Base-by-base conservation (phyloP, 2,797 vertebrate species). In the Spatula clypeata region DNA sequence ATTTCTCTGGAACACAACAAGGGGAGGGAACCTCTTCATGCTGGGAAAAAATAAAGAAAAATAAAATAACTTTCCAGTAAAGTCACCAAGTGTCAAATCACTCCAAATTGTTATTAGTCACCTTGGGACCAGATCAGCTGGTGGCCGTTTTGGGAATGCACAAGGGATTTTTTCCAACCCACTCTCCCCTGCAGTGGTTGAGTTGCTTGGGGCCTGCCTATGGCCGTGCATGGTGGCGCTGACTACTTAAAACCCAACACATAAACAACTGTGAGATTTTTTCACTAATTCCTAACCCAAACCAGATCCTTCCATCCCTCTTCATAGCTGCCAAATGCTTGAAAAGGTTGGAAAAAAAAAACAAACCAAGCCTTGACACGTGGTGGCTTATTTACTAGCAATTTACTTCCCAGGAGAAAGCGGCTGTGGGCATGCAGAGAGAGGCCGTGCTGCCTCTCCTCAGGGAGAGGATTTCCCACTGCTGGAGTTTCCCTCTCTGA, bases 41-140 rank as follows among this genome's bases (percentile, higher is more conserved):
- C 31, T 53, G 29, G 38, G 9, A 36, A 32, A 49, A 40, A 42
- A 49, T 13, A 27, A 11, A 47, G 23, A 32, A 81, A 60, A 79
- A 44, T 13, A 32, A 31, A 32, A 47, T 87, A 93, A 91, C 87
- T 86, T 94, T 88, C 90, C 90, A 67, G 76, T 90, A 79, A 96
- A 95, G 53, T 76, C 86, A 71, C 71, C 79, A 57, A n/a, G 11
- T 61, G 60, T 90, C 73, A 94, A 27, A 45, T 82, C 82, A 79
- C 42, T 84, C 70, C 83, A 72, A 80, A 64, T 18, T 10, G 1
- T 84, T 91, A 49, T 96, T 94, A 95, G 86, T 95, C 96, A 95
- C 80, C 79, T 84, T 45, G 42, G 90, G 73, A 86, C 49, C 64
- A 90, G 36, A 94, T 72, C 47, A 76, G 60, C 62, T 17, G 2